Evolutionary conservation across 2,888 invertebrate genomes (phyloP).

Genomic region (Drosophila anceps): DNA sequence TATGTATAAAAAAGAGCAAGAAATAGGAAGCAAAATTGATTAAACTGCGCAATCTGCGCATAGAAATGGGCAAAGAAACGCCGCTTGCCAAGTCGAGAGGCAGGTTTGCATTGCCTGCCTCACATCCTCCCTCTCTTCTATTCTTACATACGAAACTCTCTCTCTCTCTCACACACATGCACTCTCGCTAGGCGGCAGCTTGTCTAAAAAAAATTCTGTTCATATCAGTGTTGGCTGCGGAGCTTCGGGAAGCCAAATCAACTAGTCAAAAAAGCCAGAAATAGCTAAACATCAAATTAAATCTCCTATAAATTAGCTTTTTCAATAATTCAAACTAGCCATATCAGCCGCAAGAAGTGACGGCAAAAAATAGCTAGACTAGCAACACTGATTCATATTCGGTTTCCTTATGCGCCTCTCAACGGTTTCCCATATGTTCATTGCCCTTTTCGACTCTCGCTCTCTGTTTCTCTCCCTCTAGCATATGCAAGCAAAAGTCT

Average conservation of each 20-base stretch:
- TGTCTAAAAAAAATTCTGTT: slow-evolving; percentile 32
- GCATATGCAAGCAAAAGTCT: slow-evolving; percentile 20
- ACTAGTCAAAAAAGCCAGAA: too few relatives aligned
- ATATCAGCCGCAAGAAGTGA: too few relatives aligned
- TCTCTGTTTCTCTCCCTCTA: slow-evolving; percentile 2
- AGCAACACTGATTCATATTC: too few relatives aligned
- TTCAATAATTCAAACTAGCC: too few relatives aligned
- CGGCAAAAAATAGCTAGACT: too few relatives aligned
- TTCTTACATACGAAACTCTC: neutral
- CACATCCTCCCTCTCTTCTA: neutral
- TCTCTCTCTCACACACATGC: slow-evolving; percentile 2
- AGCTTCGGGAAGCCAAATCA: too few relatives aligned
- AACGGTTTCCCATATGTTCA: slow-evolving; percentile 37
- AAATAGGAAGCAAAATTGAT: slow-evolving; percentile 38
- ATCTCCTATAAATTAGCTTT: too few relatives aligned
- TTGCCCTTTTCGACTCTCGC: slow-evolving; percentile 28
- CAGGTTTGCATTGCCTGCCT: slow-evolving; percentile 5
- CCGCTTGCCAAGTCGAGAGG: slow-evolving; percentile 14
- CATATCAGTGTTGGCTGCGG: too few relatives aligned
- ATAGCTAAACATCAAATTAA: too few relatives aligned
- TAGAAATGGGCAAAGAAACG: slow-evolving; percentile 38
- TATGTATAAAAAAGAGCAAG: neutral
- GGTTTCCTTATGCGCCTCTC: slow-evolving; percentile 21
- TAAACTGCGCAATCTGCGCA: slow-evolving; percentile 33
- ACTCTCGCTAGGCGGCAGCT: slow-evolving; percentile 1